Conservation (phyloP, 2,797 vertebrate species). For the Alcedo quadribrachys region DNA sequence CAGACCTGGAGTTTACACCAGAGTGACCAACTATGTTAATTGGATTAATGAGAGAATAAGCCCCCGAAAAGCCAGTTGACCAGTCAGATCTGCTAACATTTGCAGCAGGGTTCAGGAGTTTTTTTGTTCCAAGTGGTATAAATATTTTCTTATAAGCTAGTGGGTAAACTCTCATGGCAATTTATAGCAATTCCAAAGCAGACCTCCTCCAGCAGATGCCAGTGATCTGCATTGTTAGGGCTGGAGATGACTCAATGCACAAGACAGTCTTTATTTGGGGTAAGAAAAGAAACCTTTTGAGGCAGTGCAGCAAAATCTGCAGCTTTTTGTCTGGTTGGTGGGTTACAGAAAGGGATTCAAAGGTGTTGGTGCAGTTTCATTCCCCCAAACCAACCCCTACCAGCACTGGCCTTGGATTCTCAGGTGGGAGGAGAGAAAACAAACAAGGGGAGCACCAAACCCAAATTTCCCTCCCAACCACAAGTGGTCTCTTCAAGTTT, state of each 20-base stretch:
- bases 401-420: not conserved
- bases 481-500: not conserved
- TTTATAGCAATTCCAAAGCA: not conserved
- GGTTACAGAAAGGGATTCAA: not conserved
- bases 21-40: conserved; percentile 85
- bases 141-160: not conserved
- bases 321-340: not conserved
- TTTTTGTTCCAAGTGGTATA: not conserved
- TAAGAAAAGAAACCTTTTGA: not conserved
- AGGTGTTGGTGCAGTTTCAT: not conserved
- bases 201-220: not conserved
- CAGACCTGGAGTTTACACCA: conserved; percentile 94
- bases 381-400: not conserved
- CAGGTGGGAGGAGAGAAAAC: not conserved
- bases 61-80: not conserved
- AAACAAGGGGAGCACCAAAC: not conserved
- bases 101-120: not conserved
- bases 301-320: not conserved
- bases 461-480: not conserved
- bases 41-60: conserved; percentile 88
- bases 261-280: not conserved
- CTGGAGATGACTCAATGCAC: not conserved
- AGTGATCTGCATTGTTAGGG: not conserved
- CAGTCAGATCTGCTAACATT: not conserved
- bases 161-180: not conserved